Base-by-base conservation (phyloP, 2,888 invertebrate species). In the Hymenopus coronatus region DNA sequence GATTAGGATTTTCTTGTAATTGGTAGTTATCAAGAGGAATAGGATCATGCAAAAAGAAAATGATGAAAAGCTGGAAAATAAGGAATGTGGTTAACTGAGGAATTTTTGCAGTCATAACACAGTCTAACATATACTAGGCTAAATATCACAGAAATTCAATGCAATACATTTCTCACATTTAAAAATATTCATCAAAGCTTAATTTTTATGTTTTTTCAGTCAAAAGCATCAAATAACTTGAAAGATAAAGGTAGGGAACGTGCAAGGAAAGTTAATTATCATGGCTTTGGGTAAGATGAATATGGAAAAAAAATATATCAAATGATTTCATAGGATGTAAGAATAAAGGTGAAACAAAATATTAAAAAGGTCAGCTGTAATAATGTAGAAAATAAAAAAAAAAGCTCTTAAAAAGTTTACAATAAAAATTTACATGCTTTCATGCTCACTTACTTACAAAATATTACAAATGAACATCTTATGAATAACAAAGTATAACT, bases 401-500 rank as follows among this genome's bases (percentile, higher is more conserved):
- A 85, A n/a, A 40, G 25, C 46, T 27, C 28, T 28, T 46, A 85
- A 28, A 84, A 84, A 27, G n/a, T 9, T 84, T 84, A 85, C 28
- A 33, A 85, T 85, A 85, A 85, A 54, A 54, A 20, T 20, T 70
- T 20, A 70, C 54, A 70, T 70, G 54, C 54, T 70, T 70, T 20
- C 54, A 85, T 46, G 85, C 85, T 85, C 46, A 28, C 85, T 70
- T 85, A 54, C 85, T 70, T 85, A 25, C 40, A 85, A 40, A n/a
- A 46, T 85, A 40, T 54, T 85, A 85, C 46, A 85, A 28, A 46
- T 40, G 33, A n/a, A 33, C 33, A 85, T 4, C 15, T 46, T 40
- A n/a, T 85, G n/a, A n/a, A 83, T 28, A 15, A 83, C 12, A 28
- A 40, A 54, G 33, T 85, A 46, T 40, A 54, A 40, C 33, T 1